These are phyloP conservation scores for Priocnemis perturbator DNA, from an alignment of 2,888 invertebrate genomes.

Conservation along the genomic window DNA sequence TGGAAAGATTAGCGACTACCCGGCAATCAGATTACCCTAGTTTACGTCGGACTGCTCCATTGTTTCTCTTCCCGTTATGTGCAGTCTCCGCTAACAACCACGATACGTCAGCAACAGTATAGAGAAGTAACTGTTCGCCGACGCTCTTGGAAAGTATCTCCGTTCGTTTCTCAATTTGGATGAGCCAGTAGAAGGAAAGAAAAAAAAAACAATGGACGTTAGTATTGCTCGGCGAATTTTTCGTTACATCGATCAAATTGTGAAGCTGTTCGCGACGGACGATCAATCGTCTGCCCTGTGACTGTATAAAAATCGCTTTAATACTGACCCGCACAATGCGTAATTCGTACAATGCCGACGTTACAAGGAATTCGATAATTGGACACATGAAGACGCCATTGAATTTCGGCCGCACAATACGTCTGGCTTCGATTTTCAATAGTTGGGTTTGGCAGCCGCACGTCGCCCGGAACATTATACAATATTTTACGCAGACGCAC, in stretches of 20 bases:
- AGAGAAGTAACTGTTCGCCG: background rate
- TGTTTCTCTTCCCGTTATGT: slow-evolving; percentile 34
- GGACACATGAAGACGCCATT: slow-evolving; percentile 58
- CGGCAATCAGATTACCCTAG: slow-evolving; percentile 57
- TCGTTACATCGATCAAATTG: no score
- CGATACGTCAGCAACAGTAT: slow-evolving; percentile 2
- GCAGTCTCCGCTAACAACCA: slow-evolving; percentile 24
- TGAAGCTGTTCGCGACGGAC: no score
- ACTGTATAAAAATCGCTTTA: no score
- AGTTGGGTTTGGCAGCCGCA: slow-evolving; percentile 58
- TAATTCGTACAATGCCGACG: slow-evolving; percentile 56
- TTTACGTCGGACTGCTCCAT: slow-evolving; percentile 50
- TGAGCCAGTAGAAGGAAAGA: no score
- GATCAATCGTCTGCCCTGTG: no score
- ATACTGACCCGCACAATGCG: slow-evolving; percentile 42
- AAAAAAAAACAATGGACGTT: no score
- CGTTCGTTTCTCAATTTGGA: no score
- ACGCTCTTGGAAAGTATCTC: background rate
- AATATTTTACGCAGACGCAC: slow-evolving; percentile 35
- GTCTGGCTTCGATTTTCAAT: slow-evolving; percentile 69
- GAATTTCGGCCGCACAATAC: slow-evolving; percentile 50
- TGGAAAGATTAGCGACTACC: slow-evolving; percentile 55
- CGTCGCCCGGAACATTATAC: slow-evolving; percentile 37
- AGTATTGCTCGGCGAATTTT: no score
- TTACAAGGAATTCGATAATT: slow-evolving; percentile 63